Percentiles rank a stretch among this genome's conserved stretches.
These are phyloP conservation scores for Halcyon badia DNA, from an alignment of 2,797 vertebrate genomes.

Conservation along the genomic window DNA sequence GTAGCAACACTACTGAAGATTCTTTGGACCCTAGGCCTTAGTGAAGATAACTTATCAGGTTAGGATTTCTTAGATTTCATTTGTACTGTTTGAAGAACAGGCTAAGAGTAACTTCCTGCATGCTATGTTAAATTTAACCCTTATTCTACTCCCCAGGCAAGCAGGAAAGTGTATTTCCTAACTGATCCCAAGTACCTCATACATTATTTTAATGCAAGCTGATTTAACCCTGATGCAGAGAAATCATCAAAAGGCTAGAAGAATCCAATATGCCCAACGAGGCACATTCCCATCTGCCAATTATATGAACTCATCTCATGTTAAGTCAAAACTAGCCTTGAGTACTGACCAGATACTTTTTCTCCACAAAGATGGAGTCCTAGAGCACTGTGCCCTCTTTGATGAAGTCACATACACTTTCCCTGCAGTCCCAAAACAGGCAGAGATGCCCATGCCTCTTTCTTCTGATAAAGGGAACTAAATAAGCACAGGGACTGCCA, in stretches of 20 bases:
- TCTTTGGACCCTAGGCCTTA: neutral
- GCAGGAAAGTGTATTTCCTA: neutral
- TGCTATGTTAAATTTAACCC: neutral
- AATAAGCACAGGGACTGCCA: neutral
- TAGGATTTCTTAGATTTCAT: neutral
- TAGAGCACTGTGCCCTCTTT: neutral
- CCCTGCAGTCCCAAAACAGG: neutral
- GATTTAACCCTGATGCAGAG: neutral
- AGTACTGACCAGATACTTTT: neutral
- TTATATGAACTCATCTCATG: neutral
- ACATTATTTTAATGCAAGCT: neutral
- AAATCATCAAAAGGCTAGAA: neutral
- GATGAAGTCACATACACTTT: accelerated
- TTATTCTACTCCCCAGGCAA: neutral
- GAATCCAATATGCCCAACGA: neutral
- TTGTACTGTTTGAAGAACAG: neutral
- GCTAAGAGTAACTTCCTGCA: neutral
- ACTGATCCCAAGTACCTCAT: neutral
- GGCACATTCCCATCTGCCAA: neutral
- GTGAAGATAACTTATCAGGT: neutral
- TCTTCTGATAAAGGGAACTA: neutral
- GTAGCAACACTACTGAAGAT: neutral
- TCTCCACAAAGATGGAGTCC: neutral
- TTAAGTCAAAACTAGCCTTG: neutral
- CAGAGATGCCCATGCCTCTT: neutral